phyloP scores from a whole-genome alignment of 2,113 vertebrate genomes.

The Microtus montanus region DNA sequence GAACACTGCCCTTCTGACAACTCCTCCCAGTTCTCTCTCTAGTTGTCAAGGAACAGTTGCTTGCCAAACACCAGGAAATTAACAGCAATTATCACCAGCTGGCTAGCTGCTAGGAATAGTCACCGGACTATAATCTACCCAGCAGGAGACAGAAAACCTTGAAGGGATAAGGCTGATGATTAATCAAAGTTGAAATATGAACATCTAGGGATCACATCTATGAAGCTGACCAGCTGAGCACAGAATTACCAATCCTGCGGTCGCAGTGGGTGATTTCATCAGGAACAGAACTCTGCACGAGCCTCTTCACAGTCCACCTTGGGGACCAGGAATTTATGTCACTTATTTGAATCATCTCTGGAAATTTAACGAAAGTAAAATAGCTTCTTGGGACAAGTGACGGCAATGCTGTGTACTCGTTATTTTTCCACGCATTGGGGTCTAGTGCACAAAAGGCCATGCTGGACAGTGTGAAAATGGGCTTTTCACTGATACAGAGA shows the following conservation, averaged over 20 bases:
- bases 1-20: constrained; percentile 16
- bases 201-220: constrained; percentile 11
- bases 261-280: constrained; percentile 12
- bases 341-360: background rate
- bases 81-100: constrained; percentile 72
- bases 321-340: background rate
- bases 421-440: background rate
- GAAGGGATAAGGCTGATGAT: constrained; percentile 62
- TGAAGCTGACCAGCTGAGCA: background rate
- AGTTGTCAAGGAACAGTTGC: constrained; percentile 43
- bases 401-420: background rate
- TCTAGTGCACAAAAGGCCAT: background rate
- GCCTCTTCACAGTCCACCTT: background rate
- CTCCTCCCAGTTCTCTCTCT: constrained; percentile 48
- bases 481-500: background rate
- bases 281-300: background rate
- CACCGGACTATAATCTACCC: constrained; percentile 53
- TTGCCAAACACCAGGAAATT: constrained; percentile 70
- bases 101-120: constrained; percentile 35
- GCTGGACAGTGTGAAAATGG: background rate
- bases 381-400: background rate
- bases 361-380: constrained; percentile 32
- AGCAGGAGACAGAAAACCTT: constrained; percentile 60
- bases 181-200: constrained; percentile 72
- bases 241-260: background rate